A percentile compares a stretch with the other conserved stretches of the same genome.
These are phyloP conservation scores for Heliconius cydno DNA, from an alignment of 2,888 invertebrate genomes.

Conservation along the genomic window DNA sequence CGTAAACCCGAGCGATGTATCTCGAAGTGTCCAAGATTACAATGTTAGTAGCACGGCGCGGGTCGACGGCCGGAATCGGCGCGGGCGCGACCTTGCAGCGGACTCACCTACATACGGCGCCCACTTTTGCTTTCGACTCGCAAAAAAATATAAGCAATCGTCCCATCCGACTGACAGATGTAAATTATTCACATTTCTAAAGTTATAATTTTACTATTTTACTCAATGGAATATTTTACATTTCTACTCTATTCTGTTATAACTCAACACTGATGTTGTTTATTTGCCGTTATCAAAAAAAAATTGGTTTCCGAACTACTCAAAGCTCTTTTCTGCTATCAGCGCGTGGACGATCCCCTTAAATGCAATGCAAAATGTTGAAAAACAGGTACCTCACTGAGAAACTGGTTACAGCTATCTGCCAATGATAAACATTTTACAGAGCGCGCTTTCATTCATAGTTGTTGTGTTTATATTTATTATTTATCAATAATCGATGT, in stretches of 20 bases:
- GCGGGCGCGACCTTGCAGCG: conserved; percentile 81
- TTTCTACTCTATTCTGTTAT: background rate
- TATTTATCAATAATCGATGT: conserved; percentile 25
- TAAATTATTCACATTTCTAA: background rate
- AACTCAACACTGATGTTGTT: background rate
- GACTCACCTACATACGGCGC: conserved; percentile 80
- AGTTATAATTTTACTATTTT: background rate
- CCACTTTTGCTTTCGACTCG: conserved; percentile 82
- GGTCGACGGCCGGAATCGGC: conserved; percentile 81
- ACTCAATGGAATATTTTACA: background rate
- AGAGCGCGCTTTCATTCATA: conserved; percentile 26
- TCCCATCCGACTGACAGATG: conserved; percentile 30
- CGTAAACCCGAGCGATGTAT: conserved; percentile 37
- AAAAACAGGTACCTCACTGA: conserved; percentile 25
- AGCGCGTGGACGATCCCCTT: conserved; percentile 8
- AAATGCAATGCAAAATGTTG: conserved; percentile 26
- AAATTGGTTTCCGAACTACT: background rate
- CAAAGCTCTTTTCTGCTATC: conserved; percentile 15
- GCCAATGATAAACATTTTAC: conserved; percentile 13
- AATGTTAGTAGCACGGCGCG: conserved; percentile 50
- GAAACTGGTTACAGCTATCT: conserved; percentile 25
- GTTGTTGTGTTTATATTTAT: conserved; percentile 11
- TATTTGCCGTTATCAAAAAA: background rate
- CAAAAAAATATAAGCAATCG: conserved; percentile 65
- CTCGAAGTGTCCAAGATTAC: conserved; percentile 46